A percentile compares a stretch with the other conserved stretches of the same genome.
Conservation (phyloP, 1,140 invertebrate genomes). For the Apis florea region DNA sequence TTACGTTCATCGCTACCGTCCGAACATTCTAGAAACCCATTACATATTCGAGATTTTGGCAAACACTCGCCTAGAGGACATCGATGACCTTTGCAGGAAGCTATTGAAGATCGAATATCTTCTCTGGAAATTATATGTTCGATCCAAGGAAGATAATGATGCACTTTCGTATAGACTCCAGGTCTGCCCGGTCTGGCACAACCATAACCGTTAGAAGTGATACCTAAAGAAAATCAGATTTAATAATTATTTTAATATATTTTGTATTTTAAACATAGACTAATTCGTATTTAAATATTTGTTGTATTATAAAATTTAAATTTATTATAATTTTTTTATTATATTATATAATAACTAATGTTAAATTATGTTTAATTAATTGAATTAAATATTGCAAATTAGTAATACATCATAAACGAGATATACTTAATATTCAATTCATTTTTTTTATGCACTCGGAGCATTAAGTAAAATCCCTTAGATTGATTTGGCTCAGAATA, state of each 20-base stretch:
- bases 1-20: slow-evolving; percentile 86
- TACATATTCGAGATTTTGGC: slow-evolving; percentile 85
- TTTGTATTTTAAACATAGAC: background rate
- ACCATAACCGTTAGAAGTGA: slow-evolving; percentile 93
- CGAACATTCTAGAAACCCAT: slow-evolving; percentile 88
- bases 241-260: background rate
- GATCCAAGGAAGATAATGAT: slow-evolving; percentile 90
- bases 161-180: slow-evolving; percentile 93
- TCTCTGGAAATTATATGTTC: slow-evolving; percentile 80
- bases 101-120: slow-evolving; percentile 68
- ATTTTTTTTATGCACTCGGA: too few species aligned
- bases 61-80: slow-evolving; percentile 89
- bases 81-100: slow-evolving; percentile 84
- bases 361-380: too few species aligned
- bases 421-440: too few species aligned
- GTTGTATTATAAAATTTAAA: too few species aligned
- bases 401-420: too few species aligned
- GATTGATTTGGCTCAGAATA: too few species aligned
- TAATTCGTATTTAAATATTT: background rate
- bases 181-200: slow-evolving; percentile 92
- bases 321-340: too few species aligned
- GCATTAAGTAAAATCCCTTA: too few species aligned
- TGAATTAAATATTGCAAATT: too few species aligned
- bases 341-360: too few species aligned
- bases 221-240: slow-evolving; percentile 81